Conservation (phyloP, 2,113 vertebrate genomes). For the Cololabis saira region DNA sequence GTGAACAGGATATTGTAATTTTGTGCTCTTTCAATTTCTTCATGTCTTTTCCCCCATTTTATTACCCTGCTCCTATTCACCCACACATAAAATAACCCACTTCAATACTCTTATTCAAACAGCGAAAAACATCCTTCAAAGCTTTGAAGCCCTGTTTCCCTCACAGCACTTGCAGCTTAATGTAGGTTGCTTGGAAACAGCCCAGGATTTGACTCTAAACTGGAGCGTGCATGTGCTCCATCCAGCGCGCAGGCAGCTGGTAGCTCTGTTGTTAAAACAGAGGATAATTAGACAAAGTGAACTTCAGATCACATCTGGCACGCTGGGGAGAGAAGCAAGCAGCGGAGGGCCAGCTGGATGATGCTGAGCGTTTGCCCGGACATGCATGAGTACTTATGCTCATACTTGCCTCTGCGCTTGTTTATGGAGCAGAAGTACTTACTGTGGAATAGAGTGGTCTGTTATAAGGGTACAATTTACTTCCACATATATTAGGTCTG, state of each 20-base stretch:
- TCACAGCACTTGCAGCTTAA: conserved; percentile 51
- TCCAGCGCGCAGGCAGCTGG: conserved; percentile 26
- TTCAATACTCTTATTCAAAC: conserved; percentile 45
- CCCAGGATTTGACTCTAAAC: conserved; percentile 64
- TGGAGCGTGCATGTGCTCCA: conserved; percentile 29
- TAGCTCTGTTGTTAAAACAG: conserved; percentile 51
- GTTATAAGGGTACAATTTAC: not conserved
- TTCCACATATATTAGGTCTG: not conserved
- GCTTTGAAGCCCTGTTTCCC: conserved; percentile 55
- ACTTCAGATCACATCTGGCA: conserved; percentile 54
- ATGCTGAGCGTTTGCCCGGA: not conserved
- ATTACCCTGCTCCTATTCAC: conserved; percentile 11
- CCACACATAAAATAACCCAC: conserved; percentile 6
- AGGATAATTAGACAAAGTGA: conserved; percentile 58
- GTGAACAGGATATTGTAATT: conserved; percentile 1
- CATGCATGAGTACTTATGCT: not conserved
- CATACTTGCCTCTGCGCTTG: conserved; percentile 2
- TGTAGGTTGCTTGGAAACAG: conserved; percentile 79
- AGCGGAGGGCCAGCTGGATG: conserved; percentile 8
- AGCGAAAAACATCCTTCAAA: conserved; percentile 38
- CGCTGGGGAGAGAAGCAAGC: conserved; percentile 3
- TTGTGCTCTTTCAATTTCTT: conserved; percentile 11
- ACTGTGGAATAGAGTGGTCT: not conserved
- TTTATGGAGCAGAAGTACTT: not conserved
- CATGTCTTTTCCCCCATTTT: not conserved